These are phyloP conservation scores for Helicoverpa assulta DNA, from an alignment of 2,888 invertebrate genomes.

Conservation along the genomic window DNA sequence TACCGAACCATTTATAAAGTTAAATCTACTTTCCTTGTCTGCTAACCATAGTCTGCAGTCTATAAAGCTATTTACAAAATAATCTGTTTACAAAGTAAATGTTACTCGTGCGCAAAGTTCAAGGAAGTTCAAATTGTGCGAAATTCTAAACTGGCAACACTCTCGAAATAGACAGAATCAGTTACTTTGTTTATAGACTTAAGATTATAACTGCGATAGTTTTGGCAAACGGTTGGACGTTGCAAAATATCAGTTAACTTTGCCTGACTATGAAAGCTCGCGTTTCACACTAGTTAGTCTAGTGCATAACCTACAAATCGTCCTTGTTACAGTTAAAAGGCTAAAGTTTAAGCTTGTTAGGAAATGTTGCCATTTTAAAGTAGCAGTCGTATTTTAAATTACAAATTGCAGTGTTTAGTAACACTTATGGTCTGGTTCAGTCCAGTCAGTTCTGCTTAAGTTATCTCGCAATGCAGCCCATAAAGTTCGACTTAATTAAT, in stretches of 20 bases:
- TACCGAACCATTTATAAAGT: too few relatives aligned
- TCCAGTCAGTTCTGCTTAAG: not conserved
- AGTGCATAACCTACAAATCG: not conserved
- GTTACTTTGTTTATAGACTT: not conserved
- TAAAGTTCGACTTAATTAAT: not conserved
- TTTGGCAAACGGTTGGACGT: not conserved
- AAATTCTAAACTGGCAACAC: slow-evolving; percentile 35
- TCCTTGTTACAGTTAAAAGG: not conserved
- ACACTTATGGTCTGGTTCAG: not conserved
- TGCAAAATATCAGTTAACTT: slow-evolving; percentile 5
- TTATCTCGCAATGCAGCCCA: not conserved
- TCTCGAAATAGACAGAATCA: slow-evolving; percentile 17
- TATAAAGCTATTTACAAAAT: slow-evolving; percentile 30
- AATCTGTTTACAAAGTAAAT: slow-evolving; percentile 26
- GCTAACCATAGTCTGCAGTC: slow-evolving; percentile 9
- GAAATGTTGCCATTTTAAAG: slow-evolving; percentile 1
- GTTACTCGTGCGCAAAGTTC: slow-evolving; percentile 38
- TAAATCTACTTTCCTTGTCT: not conserved
- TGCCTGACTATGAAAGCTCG: not conserved
- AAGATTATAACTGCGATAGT: not conserved
- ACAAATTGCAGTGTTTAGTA: not conserved
- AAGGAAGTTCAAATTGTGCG: slow-evolving; percentile 52
- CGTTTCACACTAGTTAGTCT: not conserved
- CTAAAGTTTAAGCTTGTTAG: not conserved
- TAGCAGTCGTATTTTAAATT: slow-evolving; percentile 4